Evolutionary conservation across 1,140 invertebrate genomes (phyloP), one percentile per base, ranked within the genome.

Genomic region (Bombus waltoni): DNA sequence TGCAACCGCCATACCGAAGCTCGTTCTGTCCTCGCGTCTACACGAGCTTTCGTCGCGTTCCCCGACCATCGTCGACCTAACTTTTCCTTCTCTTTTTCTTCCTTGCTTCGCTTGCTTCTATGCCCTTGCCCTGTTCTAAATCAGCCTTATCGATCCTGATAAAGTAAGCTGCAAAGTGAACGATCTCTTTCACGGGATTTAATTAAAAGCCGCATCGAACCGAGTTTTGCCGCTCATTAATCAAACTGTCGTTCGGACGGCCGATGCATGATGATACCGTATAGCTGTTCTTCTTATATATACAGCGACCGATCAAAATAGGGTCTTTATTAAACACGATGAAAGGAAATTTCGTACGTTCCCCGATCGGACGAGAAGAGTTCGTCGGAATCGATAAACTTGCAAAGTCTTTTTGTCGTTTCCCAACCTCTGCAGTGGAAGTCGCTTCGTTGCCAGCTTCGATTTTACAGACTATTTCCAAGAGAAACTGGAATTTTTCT

Each of bases 1-100:
- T 89, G 59, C 81, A 84, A 86, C 88, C 88, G 44, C 88, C 83
- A 44, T 75, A 72, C 65, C 72, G 57, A 76, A 53, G 53, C 47
- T 74, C 74, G 40, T 59, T 80, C 35, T 25, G 4, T 74, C 76
- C 66, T 62, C 77, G 40, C 25, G 32, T 44, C 38, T 42, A 44
- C 62, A 22, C 35, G 62, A 89, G 79, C 59, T 75, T 85, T 32
- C 18, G 44, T 32, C 73, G n/a, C 87, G 59, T 76, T 66, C 79
- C 47, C 57, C 59, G 44, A 53, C 62, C 83, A 59, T 42, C 44
- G 42, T 44, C 18, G 8, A 9, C 1, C 15, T 25, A 25, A 25
- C 32, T 53, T n/a, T 22, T 9, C 28, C 18, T 38, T 65, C 44
- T 62, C 44, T 65, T 88, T 38, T 70, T 47, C 62, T 47, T 73